Conservation (phyloP, 2,797 vertebrate species). For the Phoebastria nigripes region DNA sequence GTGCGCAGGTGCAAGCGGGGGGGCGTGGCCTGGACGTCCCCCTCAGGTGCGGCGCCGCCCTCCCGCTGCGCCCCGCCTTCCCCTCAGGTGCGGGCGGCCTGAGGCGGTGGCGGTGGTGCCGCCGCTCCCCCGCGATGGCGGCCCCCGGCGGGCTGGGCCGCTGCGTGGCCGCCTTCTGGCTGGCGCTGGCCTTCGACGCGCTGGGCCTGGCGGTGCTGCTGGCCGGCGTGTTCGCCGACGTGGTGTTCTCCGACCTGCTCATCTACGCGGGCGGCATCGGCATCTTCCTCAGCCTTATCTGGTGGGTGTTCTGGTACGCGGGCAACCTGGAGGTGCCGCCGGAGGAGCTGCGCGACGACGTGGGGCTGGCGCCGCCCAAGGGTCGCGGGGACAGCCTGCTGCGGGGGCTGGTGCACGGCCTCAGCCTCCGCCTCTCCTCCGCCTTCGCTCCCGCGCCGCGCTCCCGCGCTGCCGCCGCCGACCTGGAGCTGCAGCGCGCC, state of each 20-base stretch:
- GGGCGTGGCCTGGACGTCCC: not conserved
- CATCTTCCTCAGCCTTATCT: constrained; percentile 90
- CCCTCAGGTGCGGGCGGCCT: not conserved
- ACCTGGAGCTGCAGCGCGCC: not conserved
- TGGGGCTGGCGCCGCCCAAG: constrained; percentile 67
- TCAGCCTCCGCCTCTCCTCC: constrained; percentile 74
- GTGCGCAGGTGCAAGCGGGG: not conserved
- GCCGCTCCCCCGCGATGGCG: constrained; percentile 16
- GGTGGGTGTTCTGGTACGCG: constrained; percentile 95
- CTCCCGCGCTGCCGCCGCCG: not conserved
- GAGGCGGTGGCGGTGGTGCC: not conserved
- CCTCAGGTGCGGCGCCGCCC: not conserved
- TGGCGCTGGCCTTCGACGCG: constrained; percentile 85
- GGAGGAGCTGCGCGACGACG: constrained; percentile 80
- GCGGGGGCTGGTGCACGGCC: constrained; percentile 65
- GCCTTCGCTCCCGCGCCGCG: not conserved
- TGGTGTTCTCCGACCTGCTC: constrained; percentile 87
- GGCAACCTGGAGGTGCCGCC: constrained; percentile 87
- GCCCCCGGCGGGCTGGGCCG: constrained; percentile 76
- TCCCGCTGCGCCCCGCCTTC: not conserved
- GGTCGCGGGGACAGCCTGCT: not conserved
- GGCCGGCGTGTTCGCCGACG: constrained; percentile 80
- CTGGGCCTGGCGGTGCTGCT: constrained; percentile 81
- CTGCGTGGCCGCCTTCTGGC: constrained; percentile 86
- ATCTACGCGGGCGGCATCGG: constrained; percentile 89